Base-by-base conservation (phyloP, 1,140 invertebrate species). In the Homalodisca vitripennis region DNA sequence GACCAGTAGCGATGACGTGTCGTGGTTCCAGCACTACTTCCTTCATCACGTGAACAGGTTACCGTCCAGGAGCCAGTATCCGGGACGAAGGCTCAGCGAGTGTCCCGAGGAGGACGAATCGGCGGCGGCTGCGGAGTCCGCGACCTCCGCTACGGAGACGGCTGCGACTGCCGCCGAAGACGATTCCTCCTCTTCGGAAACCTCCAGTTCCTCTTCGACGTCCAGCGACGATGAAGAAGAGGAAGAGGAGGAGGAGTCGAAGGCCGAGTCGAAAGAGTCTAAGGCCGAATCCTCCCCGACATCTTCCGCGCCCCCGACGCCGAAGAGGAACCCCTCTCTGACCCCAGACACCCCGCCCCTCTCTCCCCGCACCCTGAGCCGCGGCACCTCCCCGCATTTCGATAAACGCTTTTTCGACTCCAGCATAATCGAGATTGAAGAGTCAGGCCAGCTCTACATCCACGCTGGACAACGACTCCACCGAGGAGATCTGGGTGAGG, bases 371-470 rank as follows among this genome's bases (percentile, higher is more conserved):
- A 70, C 53, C 20, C 46, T 67, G 46, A 72, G 72, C 41, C 65
- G 71, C 69, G 74, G 67, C 55, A 72, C 30, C 66, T 74, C 66
- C 27, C 88, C 89, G 41, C 91, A 92, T 78, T 81, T 90, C 41
- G 90, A 92, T 77, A 89, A 89, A 72, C n/a, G 87, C 69, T 93
- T 91, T 80, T 92, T 92, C 75, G 91, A 92, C 78, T 87, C 86
- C 71, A 90, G 89, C 70, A 80, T 93, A 67, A 88, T 93, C 68
- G 90, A 92, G 79, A 92, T n/a, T 93, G 81, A 89, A 90, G 75
- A 89, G 88, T 70, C 85, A 86, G 27, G 86, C 86, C 1, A 87
- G 86, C 66, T 90, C 86, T 72, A 84, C 62, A 62, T 83, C 84
- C 41, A 86, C 86, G 0, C 77, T 89, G 12, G 85, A 88, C 74